Evolutionary conservation across 2,113 vertebrate genomes (phyloP), one percentile per base, ranked within the genome.

Genomic region (Lagopus muta): DNA sequence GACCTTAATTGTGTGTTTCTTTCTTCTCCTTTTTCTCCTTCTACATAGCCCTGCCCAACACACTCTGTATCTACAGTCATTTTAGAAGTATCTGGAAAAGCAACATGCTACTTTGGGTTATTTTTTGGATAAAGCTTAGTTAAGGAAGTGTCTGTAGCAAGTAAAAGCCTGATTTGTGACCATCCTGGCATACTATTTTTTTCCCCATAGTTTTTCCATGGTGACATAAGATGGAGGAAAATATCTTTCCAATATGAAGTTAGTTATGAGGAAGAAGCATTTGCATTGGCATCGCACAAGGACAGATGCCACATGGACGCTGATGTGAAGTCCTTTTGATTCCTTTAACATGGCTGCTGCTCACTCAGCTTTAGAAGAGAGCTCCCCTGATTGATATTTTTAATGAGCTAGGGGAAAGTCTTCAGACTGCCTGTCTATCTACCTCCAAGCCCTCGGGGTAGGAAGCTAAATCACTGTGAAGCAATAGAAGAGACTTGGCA

Each of bases 371-470:
- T 92, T n/a, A 58, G 71, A 86, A 69, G 77, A 57, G 25, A 79
- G 54, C 50, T 73, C 69, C 64, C 15, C 18, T 2, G 25, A 89
- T 1, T 76, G 82, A 38, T 90, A 65, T 28, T 95, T 84, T 94
- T 88, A 90, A 85, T 92, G 86, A 94, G 64, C 70, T 62, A 61
- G 19, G 21, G 71, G 34, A 79, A 74, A 89, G 55, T 69, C 52
- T 89, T 93, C 50, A 78, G 88, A 54, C 58, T 92, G 55, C 43
- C 17, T 73, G 55, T 32, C 69, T 93, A 40, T 52, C 80, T 93
- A 62, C 73, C 70, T 92, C n/a, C 4, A 13, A 70, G 74, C 71
- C 66, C 66, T 81, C 24, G 43, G 84, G 74, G 84, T n/a, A 54
- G 67, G 82, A 25, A 71, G 28, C 84, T 93, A 67, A 85, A 92